Evolutionary conservation across 2,113 vertebrate genomes (phyloP).

Genomic region (Dolichotis patagonum): DNA sequence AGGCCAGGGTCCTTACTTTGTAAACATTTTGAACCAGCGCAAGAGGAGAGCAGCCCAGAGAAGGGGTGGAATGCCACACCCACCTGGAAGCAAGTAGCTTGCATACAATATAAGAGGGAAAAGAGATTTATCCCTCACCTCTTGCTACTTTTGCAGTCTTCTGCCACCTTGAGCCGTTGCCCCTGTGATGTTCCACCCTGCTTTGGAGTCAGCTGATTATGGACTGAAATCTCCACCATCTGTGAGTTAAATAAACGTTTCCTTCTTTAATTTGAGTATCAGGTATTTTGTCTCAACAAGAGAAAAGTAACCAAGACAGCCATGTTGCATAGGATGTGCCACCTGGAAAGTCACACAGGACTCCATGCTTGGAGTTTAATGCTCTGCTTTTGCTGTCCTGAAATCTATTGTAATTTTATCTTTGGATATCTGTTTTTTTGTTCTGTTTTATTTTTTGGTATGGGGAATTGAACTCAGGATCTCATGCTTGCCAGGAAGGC

Average conservation of each 20-base stretch:
- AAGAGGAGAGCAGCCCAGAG: background rate
- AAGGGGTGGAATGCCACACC: background rate
- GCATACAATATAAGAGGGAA: background rate
- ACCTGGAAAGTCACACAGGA: background rate
- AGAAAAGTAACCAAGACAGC: background rate
- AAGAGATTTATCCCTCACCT: background rate
- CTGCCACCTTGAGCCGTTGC: too few relatives aligned
- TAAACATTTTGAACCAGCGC: background rate
- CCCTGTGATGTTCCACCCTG: background rate
- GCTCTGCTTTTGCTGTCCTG: background rate
- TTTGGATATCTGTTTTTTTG: background rate
- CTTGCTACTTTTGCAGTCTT: too few relatives aligned
- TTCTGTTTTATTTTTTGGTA: too few relatives aligned
- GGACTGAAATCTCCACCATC: background rate
- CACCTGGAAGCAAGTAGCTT: background rate
- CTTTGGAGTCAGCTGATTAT: background rate
- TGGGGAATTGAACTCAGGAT: too few relatives aligned
- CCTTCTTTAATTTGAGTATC: background rate
- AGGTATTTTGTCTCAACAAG: background rate
- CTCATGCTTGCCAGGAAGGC: too few relatives aligned
- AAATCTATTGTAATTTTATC: background rate
- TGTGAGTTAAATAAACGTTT: background rate
- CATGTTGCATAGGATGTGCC: too few relatives aligned
- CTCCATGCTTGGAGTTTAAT: background rate
- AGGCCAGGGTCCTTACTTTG: background rate